Evolutionary conservation across 2,797 vertebrate genomes (phyloP), one percentile per base, ranked within the genome.

Genomic region (Anomalospiza imberbis): DNA sequence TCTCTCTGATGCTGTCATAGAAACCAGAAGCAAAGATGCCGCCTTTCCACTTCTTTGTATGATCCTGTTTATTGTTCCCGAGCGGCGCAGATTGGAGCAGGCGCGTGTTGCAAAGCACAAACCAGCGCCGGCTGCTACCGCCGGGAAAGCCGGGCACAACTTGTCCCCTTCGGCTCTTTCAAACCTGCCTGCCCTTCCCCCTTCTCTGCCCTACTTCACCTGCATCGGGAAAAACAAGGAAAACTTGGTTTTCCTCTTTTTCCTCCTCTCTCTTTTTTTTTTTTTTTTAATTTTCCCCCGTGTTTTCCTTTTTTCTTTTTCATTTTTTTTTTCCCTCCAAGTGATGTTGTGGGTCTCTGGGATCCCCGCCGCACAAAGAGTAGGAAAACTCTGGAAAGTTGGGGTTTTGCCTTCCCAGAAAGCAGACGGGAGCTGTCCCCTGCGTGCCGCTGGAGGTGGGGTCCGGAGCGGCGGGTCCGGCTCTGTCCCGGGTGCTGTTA

Each of bases 1-100:
- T 95, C 87, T 88, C 88, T 94, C 88, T 54, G 90, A 91, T 53
- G 94, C 91, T 97, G 96, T 91, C 91, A 94, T 94, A 95, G 94
- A 91, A 87, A 93, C 93, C 72, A 84, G 92, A 95, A 89, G 86
- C 95, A 95, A 91, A 96, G 95, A 92, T 89, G 93, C 92, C 87
- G 95, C 95, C 95, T 87, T 93, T 83, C 73, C 25, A 81, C 95
- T 93, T 96, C 95, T 96, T 97, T 96, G 96, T 95, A 85, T 92
- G 87, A 94, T 93, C 85, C 92, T 96, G 91, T 92, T 92, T 96
- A 96, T 96, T 94, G 88, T 95, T 95, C 88, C 90, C 85, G 65
- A 88, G 91, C 72, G 51, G 95, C 84, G 67, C 96, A 93, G 96
- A 63, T 63, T 88, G 94, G 94, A 96, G 96, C 96, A 96, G 93